Conservation (phyloP, 2,888 invertebrate species). For the Sinodicranocentrus sp. region DNA sequence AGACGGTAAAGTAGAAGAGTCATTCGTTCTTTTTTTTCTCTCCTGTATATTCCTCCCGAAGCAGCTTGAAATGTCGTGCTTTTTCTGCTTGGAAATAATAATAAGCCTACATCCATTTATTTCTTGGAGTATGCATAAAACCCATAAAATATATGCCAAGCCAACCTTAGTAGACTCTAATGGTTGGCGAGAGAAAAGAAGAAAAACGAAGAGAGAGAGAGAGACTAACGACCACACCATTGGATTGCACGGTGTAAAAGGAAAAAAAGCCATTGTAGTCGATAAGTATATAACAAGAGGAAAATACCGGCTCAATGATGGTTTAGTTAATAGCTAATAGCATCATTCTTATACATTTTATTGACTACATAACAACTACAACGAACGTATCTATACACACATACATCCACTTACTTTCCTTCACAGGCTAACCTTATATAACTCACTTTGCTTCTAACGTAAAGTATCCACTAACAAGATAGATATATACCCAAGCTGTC, state of each 20-base stretch:
- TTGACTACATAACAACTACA: conserved; percentile 17
- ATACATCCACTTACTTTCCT: conserved; percentile 16
- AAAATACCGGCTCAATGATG: conserved; percentile 57
- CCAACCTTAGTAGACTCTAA: conserved; percentile 24
- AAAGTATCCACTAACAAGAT: neutral
- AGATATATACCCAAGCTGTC: conserved; percentile 42
- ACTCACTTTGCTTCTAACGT: neutral
- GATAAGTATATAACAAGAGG: conserved; percentile 55
- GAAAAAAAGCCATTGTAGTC: conserved; percentile 53
- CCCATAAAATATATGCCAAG: conserved; percentile 62
- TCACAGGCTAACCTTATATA: conserved; percentile 4
- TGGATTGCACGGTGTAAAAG: conserved; percentile 28
- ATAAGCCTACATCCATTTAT: conserved; percentile 41
- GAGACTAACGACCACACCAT: conserved; percentile 62
- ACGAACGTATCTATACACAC: neutral
- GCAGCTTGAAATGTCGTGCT: conserved; percentile 13
- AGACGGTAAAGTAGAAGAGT: conserved; percentile 30
- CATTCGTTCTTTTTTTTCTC: conserved; percentile 52
- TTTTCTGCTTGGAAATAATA: conserved; percentile 40
- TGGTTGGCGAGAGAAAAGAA: conserved; percentile 24
- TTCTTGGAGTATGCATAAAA: conserved; percentile 45
- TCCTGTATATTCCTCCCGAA: conserved; percentile 24
- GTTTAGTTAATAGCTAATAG: conserved; percentile 67
- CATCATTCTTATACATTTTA: conserved; percentile 59
- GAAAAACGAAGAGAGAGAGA: conserved; percentile 44